Conservation (phyloP, 2,113 vertebrate species). For the Merops nubicus region DNA sequence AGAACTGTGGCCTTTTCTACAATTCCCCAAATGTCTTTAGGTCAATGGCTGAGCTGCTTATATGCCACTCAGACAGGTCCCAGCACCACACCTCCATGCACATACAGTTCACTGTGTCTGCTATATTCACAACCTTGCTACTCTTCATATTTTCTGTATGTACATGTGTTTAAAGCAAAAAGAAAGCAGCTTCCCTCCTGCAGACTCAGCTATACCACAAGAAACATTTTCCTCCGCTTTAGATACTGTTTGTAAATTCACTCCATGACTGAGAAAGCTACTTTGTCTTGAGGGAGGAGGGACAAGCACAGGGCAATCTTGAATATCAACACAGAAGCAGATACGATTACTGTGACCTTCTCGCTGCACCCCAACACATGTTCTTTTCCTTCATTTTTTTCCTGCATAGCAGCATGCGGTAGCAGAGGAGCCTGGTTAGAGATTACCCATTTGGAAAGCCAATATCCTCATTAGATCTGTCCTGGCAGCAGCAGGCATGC, state of each 20-base stretch:
- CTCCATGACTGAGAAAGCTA: not conserved
- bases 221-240: conserved; percentile 39
- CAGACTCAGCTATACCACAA: not conserved
- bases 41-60: fast-evolving
- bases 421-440: conserved; percentile 45
- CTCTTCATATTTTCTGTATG: not conserved
- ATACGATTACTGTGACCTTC: conserved; percentile 55
- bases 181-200: not conserved
- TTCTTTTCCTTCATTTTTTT: not conserved
- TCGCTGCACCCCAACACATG: conserved; percentile 8
- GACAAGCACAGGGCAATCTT: conserved; percentile 4
- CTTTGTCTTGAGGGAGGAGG: conserved; percentile 12
- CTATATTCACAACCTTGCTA: not conserved
- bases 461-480: conserved; percentile 21
- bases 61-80: fast-evolving
- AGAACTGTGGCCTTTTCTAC: not conserved
- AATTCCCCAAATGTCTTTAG: not conserved
- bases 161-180: not conserved
- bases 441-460: conserved; percentile 33
- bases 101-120: not conserved
- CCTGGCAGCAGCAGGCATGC: conserved; percentile 23
- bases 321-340: not conserved
- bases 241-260: not conserved
- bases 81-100: not conserved
- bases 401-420: not conserved